Conservation (phyloP, 2,888 invertebrate genomes). For the Apocheima hispidaria region DNA sequence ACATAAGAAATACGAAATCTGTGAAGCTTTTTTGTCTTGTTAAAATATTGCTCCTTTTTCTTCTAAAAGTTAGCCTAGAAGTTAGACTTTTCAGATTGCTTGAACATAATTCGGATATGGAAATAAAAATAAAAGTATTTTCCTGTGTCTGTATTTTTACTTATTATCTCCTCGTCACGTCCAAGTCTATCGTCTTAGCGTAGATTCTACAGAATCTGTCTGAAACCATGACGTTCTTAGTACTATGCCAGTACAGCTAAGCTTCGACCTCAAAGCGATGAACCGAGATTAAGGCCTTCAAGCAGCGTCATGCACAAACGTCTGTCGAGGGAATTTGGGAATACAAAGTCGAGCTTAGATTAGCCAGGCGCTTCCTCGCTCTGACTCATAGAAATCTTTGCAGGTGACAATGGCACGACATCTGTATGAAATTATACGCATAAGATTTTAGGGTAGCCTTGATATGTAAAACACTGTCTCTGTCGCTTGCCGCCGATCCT, state of each 20-base stretch:
- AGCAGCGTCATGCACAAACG: slow-evolving; percentile 36
- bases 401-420: background rate
- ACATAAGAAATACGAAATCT: background rate
- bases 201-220: slow-evolving; percentile 17
- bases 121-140: background rate
- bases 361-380: slow-evolving; percentile 18
- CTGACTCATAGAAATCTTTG: background rate
- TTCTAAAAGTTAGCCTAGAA: too few species aligned
- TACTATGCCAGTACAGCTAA: slow-evolving; percentile 14
- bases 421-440: background rate
- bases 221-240: slow-evolving; percentile 24
- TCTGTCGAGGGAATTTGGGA: slow-evolving; percentile 25
- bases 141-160: background rate
- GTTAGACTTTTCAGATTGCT: too few species aligned
- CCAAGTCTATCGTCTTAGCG: slow-evolving; percentile 11
- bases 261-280: slow-evolving; percentile 34
- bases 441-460: background rate
- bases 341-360: slow-evolving; percentile 28
- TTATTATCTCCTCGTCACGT: background rate
- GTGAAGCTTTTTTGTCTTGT: background rate
- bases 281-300: slow-evolving; percentile 34
- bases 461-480: too few species aligned
- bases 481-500: too few species aligned
- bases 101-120: background rate
- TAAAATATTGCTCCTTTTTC: too few species aligned